A percentile compares a stretch with the other conserved stretches of the same genome.
Conservation (phyloP, 2,797 vertebrate species). For the Tarsius wallacei region DNA sequence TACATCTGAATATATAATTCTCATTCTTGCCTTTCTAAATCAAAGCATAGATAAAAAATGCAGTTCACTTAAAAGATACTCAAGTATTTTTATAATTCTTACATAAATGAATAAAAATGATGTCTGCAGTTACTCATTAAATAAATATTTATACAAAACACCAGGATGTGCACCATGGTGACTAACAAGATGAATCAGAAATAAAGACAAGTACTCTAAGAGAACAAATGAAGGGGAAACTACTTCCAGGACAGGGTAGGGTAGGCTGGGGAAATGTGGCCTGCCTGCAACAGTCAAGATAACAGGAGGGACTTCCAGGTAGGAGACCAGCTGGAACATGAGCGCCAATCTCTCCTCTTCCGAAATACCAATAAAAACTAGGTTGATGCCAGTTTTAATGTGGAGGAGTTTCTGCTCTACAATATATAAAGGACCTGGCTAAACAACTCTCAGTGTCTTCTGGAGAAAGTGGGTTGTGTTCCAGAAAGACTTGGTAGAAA, state of each 20-base stretch:
- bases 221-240: neutral
- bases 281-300: neutral
- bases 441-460: neutral
- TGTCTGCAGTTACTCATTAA: neutral
- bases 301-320: neutral
- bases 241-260: neutral
- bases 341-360: neutral
- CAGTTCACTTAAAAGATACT: neutral
- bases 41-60: neutral
- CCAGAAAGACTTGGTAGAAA: neutral
- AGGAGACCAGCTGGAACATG: rapidly evolving
- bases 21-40: neutral
- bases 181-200: neutral
- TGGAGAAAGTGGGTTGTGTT: neutral
- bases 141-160: neutral
- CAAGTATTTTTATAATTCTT: neutral
- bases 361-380: neutral
- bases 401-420: neutral
- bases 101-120: neutral
- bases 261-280: no score
- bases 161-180: rapidly evolving
- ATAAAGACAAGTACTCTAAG: neutral
- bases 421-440: neutral
- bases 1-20: neutral
- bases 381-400: no score